These are phyloP conservation scores for Charadrius vociferus DNA, from an alignment of 2,113 vertebrate genomes.

Conservation along the genomic window DNA sequence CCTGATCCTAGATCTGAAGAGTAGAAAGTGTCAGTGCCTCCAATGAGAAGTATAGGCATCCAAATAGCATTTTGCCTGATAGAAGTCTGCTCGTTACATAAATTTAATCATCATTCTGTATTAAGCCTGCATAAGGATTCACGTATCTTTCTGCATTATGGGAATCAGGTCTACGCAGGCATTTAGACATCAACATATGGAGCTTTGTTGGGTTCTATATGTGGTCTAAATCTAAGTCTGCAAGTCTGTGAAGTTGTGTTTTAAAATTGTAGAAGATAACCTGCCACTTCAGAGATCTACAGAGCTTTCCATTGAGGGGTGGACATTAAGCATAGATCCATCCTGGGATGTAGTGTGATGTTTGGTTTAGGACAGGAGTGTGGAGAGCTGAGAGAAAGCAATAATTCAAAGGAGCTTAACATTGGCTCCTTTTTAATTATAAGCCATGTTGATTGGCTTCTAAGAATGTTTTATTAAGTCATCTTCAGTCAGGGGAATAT, in stretches of 20 bases:
- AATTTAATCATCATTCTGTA: background rate
- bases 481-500: background rate
- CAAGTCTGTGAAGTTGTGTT: background rate
- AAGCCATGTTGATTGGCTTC: background rate
- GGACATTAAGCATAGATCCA: background rate
- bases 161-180: background rate
- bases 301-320: background rate
- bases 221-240: background rate
- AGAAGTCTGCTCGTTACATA: background rate
- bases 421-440: background rate
- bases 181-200: background rate
- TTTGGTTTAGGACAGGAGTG: background rate
- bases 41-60: background rate
- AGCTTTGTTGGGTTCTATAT: background rate
- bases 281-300: background rate
- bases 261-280: background rate
- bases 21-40: background rate
- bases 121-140: background rate
- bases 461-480: conserved; percentile 48
- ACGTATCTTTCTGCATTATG: background rate
- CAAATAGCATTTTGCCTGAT: background rate
- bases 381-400: background rate
- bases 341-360: background rate
- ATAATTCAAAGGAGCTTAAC: background rate
- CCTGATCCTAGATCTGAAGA: background rate